Base-by-base conservation (phyloP, 2,888 invertebrate genomes). In the Luffia ferchaultella region DNA sequence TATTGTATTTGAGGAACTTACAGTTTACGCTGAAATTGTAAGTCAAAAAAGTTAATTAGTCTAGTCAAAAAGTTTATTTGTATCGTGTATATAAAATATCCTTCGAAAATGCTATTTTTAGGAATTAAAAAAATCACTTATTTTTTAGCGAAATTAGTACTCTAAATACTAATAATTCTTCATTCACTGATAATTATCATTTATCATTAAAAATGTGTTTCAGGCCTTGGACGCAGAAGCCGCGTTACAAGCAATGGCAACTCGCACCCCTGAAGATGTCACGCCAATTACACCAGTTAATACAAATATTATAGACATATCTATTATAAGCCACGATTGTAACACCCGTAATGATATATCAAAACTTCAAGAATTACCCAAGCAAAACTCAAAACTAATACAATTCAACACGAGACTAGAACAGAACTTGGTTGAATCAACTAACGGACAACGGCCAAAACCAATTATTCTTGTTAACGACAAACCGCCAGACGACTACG, bases 381-480 rank as follows among this genome's bases (percentile, higher is more conserved):
- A 67, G 54, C 64, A 1, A 70, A 70, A 49, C 63, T 67, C 55
- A 62, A 72, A 0, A 56, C 67, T 5, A 60, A 62, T 12, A 0
- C 58, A 64, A 16, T 46, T 61, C 40, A 77, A 70, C 30, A 49
- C 16, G 45, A 43, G 20, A 18, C 30, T 17, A 15, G 45, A 30
- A 45, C 40, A 30, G 15, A 43, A 12, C 7, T 40, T 30, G 18
- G 15, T 15, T 16, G 45, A 49, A 62, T 62, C 63, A 40, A 67
- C 68, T 20, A 63, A 62, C 42, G 51, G 53, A 2, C 58, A 52
- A 50, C 61, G 67, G 0, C 58, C 65, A 7, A 70, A 76, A 53
- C 83, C 82, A 1, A 75, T 82, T 20, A 82, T 83, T 18, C 55
- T 83, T 56, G 70, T 80, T 2, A 83, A 83, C 45, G 83, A 83